Conservation (phyloP, 2,888 invertebrate species). For the Cataglyphis livida region DNA sequence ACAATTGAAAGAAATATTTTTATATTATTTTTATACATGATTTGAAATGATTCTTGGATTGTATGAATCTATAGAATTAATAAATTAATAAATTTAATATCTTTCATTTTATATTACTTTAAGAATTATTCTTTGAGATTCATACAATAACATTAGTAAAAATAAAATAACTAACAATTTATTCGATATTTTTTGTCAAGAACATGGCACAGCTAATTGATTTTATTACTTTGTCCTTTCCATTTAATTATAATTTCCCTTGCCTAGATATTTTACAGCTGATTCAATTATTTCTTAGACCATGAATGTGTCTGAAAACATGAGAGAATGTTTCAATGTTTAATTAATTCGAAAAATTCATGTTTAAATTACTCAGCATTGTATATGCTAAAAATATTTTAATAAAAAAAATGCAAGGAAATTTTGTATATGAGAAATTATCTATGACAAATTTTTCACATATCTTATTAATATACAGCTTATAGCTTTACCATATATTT, state of each 20-base stretch:
- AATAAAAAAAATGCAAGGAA: background rate
- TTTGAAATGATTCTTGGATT: background rate
- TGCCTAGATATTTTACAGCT: background rate
- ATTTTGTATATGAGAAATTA: background rate
- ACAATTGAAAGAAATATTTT: slow-evolving; percentile 16
- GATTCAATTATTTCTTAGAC: background rate
- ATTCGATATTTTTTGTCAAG: background rate
- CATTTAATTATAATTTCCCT: background rate
- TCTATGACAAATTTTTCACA: background rate
- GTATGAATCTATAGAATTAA: background rate
- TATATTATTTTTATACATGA: background rate
- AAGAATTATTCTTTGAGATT: background rate
- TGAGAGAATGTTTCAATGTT: background rate
- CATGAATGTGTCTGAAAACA: background rate
- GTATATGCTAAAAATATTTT: background rate
- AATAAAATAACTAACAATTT: background rate
- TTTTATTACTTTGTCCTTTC: background rate
- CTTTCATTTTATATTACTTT: background rate
- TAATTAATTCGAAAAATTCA: background rate
- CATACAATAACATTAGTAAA: background rate
- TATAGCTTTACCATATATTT: background rate
- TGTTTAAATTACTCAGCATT: background rate
- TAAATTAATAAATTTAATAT: background rate
- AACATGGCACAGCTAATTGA: background rate
- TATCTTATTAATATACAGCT: background rate